Evolutionary conservation across 1,140 invertebrate genomes (phyloP), one percentile per base, ranked within the genome.

Genomic region (Cardiocondyla obscurior): DNA sequence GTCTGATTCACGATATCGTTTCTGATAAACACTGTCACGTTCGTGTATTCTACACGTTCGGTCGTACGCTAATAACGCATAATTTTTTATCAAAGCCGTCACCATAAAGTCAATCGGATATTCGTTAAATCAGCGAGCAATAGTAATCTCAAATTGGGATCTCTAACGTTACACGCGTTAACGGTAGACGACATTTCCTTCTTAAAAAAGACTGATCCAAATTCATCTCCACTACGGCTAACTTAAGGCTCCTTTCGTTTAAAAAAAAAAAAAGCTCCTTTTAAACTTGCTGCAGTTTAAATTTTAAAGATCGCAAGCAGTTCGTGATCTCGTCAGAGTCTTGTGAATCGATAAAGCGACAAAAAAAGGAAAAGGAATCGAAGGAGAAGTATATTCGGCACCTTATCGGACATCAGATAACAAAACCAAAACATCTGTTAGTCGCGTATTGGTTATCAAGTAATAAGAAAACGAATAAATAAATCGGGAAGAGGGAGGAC

Each of bases 1-100:
- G 28, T 58, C 53, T 73, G 42, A 53, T 36, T 57, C 16, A 25
- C 22, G 25, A 42, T 36, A 73, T 16, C 30, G 70, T 25, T n/a
- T 16, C 16, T 19, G 25, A n/a, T 28, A 39, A 53, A 55, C 22
- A 12, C 33, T n/a, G 16, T 22, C 19, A 10, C 22, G 51, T 12
- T 16, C 42, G 33, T 19, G 14, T 42, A 53, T 25, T 16, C 36
- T 12, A 10, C 33, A 5, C n/a, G 16, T 22, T 39, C 10, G 67
- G 22, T 69, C 25, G 46, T 42, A 12, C 22, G 51, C 44, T 8
- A 74, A 33, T 46, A 10, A 2, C 36, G 46, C 74, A 22, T 16
- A 53, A 77, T n/a, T 77, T n/a, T 55, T 79, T 51, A 79, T 3
- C 16, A 6, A 42, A 22, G 12, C 33, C 53, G n/a, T 49, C 46